Percentiles rank a stretch among this genome's conserved stretches.
phyloP scores from a whole-genome alignment of 2,888 invertebrate genomes.

The Muschampia plurimacula region DNA sequence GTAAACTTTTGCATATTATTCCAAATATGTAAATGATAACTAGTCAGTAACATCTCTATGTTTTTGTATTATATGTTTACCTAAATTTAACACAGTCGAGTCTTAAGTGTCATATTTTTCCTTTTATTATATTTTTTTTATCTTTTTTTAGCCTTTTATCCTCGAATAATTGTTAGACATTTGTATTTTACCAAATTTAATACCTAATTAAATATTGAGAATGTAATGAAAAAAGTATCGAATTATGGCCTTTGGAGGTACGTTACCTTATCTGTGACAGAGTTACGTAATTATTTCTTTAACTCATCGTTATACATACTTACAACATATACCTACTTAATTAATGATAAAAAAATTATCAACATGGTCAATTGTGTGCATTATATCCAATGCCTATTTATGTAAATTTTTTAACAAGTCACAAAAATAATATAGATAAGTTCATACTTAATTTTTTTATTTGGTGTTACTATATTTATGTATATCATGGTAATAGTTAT shows the following conservation, averaged over 20 bases:
- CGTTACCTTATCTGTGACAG: background rate
- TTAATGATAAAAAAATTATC: too few species aligned
- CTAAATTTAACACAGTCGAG: background rate
- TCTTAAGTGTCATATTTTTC: constrained; percentile 2
- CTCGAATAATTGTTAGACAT: background rate
- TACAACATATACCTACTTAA: too few species aligned
- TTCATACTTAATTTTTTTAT: background rate
- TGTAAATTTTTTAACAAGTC: background rate
- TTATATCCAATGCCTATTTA: too few species aligned
- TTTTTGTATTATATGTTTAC: background rate
- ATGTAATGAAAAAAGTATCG: background rate
- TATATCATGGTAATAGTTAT: too few species aligned
- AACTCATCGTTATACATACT: too few species aligned
- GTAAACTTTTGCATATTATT: constrained; percentile 15
- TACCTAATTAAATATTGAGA: background rate
- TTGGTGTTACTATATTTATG: too few species aligned
- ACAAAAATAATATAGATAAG: background rate
- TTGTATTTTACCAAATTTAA: background rate
- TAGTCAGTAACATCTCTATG: constrained; percentile 39
- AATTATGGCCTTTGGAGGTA: background rate
- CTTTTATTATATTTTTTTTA: background rate
- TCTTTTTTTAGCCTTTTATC: background rate
- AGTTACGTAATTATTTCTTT: too few species aligned
- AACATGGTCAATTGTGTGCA: too few species aligned
- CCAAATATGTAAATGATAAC: constrained; percentile 35